Percentiles rank a stretch among this genome's conserved stretches.
Evolutionary conservation across 2,113 vertebrate genomes (phyloP).

Genomic region (Climacteris rufus): DNA sequence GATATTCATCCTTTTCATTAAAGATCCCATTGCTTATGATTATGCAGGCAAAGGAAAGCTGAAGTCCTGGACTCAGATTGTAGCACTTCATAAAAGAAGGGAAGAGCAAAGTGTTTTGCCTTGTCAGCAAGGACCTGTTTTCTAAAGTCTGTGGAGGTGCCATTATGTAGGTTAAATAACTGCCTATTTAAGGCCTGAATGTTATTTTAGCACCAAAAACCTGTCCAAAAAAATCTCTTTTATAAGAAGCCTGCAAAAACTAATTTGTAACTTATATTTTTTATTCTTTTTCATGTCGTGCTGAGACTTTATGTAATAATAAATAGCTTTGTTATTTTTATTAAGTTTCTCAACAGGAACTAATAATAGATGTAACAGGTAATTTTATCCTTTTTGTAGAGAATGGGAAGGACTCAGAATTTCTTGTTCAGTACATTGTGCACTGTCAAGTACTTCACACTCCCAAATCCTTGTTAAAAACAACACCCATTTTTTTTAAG

Average conservation of each 20-base stretch:
- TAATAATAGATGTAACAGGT: neutral
- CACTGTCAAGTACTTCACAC: neutral
- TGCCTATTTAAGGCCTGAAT: neutral
- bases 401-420: neutral
- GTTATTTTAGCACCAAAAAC: neutral
- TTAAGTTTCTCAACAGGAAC: neutral
- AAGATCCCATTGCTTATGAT: neutral
- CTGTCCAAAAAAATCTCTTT: neutral
- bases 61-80: neutral
- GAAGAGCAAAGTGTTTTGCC: neutral
- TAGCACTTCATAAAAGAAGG: neutral
- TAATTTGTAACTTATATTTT: neutral
- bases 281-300: neutral
- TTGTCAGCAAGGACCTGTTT: neutral
- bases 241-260: neutral
- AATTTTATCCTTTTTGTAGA: neutral
- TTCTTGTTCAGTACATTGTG: neutral
- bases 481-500: neutral
- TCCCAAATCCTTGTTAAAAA: neutral
- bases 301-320: accelerated
- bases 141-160: neutral
- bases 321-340: neutral
- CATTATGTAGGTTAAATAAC: neutral
- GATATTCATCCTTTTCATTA: neutral
- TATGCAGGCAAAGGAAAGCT: neutral